These are phyloP conservation scores for Latrodectus geometricus DNA, from an alignment of 1,140 invertebrate genomes.

Conservation along the genomic window DNA sequence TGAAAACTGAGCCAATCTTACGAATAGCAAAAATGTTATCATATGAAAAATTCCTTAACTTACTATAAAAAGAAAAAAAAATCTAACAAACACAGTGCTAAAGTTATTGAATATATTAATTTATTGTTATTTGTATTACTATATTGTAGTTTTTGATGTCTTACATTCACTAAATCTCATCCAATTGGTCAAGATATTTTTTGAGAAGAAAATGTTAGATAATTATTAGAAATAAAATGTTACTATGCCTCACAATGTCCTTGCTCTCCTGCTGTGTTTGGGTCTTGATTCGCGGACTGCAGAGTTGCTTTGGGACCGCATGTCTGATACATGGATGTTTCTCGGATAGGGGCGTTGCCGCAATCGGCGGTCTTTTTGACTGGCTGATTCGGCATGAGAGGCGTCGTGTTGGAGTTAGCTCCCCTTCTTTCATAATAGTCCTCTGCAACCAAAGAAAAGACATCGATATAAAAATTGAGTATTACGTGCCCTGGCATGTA, in stretches of 20 bases:
- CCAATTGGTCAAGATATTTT: no score
- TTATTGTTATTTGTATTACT: no score
- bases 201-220: not conserved
- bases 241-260: slow-evolving; percentile 62
- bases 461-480: not conserved
- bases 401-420: slow-evolving; percentile 32
- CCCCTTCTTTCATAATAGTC: slow-evolving; percentile 54
- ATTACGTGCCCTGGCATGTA: not conserved
- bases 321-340: slow-evolving; percentile 61
- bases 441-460: slow-evolving; percentile 10
- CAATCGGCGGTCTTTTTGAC: slow-evolving; percentile 28
- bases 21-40: no score
- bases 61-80: no score
- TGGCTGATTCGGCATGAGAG: slow-evolving; percentile 50
- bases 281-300: slow-evolving; percentile 33
- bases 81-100: no score
- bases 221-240: slow-evolving; percentile 26
- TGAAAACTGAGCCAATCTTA: no score
- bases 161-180: no score
- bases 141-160: no score
- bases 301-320: slow-evolving; percentile 51
- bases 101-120: no score
- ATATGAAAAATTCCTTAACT: no score
- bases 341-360: slow-evolving; percentile 36
- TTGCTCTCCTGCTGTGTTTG: slow-evolving; percentile 32